Evolutionary conservation across 2,113 vertebrate genomes (phyloP).

Genomic region (Gobio gobio): DNA sequence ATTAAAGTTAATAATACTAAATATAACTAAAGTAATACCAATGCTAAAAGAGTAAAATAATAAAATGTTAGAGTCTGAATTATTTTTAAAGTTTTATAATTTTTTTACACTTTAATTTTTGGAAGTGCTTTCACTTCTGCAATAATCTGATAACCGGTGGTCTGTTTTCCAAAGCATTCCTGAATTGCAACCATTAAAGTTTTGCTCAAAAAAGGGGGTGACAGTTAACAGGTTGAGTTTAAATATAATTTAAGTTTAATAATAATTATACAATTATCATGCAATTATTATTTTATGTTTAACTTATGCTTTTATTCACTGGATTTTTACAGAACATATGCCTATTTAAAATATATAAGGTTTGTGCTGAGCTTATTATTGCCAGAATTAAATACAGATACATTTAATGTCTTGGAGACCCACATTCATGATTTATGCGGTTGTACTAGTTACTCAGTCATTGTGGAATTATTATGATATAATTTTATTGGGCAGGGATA

Average conservation of each 20-base stretch:
- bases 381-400: slow-evolving; percentile 2
- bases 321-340: background rate
- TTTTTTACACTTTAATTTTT: too few species aligned
- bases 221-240: background rate
- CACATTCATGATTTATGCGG: slow-evolving; percentile 6
- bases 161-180: too few species aligned
- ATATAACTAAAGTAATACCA: too few species aligned
- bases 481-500: slow-evolving; percentile 48
- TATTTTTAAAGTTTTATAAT: too few species aligned
- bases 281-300: background rate
- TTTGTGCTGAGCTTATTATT: background rate
- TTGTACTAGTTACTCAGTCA: slow-evolving; percentile 28
- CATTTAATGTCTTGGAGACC: background rate
- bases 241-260: background rate
- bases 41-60: too few species aligned
- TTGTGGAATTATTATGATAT: slow-evolving; percentile 40
- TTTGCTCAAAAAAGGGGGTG: too few species aligned
- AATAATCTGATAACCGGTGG: too few species aligned
- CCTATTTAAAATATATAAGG: background rate
- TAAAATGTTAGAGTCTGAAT: too few species aligned
- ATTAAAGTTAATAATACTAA: background rate
- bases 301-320: background rate
- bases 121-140: too few species aligned
- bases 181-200: too few species aligned
- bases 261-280: too few species aligned